These are phyloP conservation scores for Smutsia temminckii DNA, from an alignment of 2,797 vertebrate species.

Conservation along the genomic window DNA sequence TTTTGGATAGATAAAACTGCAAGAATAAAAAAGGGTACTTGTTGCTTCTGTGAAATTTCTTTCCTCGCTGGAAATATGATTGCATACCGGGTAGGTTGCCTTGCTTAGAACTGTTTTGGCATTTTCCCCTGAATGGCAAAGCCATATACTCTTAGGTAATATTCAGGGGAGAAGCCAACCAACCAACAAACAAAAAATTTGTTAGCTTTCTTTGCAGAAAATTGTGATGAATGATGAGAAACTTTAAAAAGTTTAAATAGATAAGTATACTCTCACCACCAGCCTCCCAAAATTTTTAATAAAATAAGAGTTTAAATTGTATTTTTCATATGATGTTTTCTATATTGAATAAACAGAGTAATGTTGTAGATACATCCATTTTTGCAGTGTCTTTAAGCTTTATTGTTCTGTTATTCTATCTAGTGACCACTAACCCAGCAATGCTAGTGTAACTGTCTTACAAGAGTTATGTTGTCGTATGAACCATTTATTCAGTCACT, in stretches of 20 bases:
- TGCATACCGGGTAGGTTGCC: neutral
- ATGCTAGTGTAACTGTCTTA: neutral
- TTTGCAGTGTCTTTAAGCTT: neutral
- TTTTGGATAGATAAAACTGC: neutral
- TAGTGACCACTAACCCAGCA: neutral
- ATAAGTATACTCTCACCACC: neutral
- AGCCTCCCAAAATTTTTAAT: neutral
- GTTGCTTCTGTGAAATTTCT: slow-evolving; percentile 41
- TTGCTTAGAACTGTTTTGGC: neutral
- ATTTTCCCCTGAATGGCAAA: slow-evolving; percentile 15
- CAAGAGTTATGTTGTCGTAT: neutral
- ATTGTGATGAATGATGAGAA: neutral
- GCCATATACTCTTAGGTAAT: neutral
- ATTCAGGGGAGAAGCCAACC: neutral
- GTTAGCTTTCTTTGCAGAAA: slow-evolving; percentile 8
- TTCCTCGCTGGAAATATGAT: neutral
- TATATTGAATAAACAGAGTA: neutral
- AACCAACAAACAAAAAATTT: neutral
- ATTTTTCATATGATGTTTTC: neutral
- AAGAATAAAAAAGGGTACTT: slow-evolving; percentile 15
- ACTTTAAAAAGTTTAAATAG: neutral
- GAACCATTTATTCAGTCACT: neutral
- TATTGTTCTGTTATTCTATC: neutral
- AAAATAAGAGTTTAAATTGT: neutral
- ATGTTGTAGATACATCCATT: neutral